phyloP scores from a whole-genome alignment of 2,113 vertebrate genomes.

The Ia io region DNA sequence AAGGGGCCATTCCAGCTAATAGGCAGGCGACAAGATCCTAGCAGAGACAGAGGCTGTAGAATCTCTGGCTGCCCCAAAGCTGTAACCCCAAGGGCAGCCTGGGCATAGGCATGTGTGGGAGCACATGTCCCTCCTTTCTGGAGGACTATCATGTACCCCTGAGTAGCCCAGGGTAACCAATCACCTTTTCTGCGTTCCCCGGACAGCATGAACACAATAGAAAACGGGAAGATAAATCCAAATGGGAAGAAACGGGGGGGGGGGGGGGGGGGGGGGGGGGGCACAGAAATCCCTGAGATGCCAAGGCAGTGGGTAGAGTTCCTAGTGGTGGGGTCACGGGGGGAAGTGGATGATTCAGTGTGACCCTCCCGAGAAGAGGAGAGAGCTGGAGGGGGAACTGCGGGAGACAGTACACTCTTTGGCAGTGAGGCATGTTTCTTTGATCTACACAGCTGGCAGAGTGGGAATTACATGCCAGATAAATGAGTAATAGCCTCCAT shows the following conservation, averaged over 20 bases:
- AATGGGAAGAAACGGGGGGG: not conserved
- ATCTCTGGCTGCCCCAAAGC: not conserved
- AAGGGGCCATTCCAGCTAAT: conserved; percentile 82
- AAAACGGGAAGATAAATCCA: not conserved
- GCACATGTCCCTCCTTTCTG: not conserved
- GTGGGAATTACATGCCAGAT: not conserved
- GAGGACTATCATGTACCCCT: not conserved
- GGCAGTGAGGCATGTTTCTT: not conserved
- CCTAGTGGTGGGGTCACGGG: not conserved
- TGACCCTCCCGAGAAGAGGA: not conserved
- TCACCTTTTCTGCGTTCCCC: not conserved
- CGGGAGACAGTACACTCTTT: not conserved
- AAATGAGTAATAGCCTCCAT: not conserved
- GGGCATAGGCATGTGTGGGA: not conserved
- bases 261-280: too few species aligned
- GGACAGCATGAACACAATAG: not conserved
- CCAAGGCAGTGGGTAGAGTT: not conserved
- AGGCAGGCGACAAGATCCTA: conserved; percentile 80
- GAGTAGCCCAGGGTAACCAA: not conserved
- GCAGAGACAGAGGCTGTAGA: conserved; percentile 27
- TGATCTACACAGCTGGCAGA: not conserved
- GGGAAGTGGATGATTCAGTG: not conserved
- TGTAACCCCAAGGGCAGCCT: not conserved
- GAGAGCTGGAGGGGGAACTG: not conserved
- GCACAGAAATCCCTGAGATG: not conserved